A percentile compares a stretch with the other conserved stretches of the same genome.
These are phyloP conservation scores for Neria commutata DNA, from an alignment of 2,888 invertebrate species.

Conservation along the genomic window DNA sequence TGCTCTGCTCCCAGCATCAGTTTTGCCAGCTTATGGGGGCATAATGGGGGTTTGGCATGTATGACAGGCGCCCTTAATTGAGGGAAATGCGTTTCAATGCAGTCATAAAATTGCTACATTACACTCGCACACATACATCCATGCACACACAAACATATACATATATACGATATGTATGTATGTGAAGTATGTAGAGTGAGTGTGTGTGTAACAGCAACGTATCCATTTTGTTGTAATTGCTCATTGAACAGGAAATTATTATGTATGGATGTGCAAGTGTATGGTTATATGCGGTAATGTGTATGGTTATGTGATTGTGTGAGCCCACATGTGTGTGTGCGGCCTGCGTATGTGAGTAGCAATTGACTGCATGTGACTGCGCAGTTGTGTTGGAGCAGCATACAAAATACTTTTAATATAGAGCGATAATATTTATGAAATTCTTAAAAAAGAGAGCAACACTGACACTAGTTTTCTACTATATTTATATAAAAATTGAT, in stretches of 20 bases:
- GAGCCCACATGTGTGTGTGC: slow-evolving; percentile 28
- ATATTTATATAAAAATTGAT: no score
- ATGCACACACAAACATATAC: slow-evolving; percentile 17
- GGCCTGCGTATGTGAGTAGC: slow-evolving; percentile 13
- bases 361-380: slow-evolving; percentile 26
- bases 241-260: slow-evolving; percentile 53
- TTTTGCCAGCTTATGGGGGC: no score
- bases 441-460: no score
- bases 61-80: slow-evolving; percentile 4
- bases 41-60: no score
- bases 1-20: no score
- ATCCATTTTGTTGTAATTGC: slow-evolving; percentile 48
- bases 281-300: slow-evolving; percentile 16
- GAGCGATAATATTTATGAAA: no score
- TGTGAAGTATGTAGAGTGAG: background rate
- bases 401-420: no score
- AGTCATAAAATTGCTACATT: background rate
- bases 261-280: slow-evolving; percentile 22
- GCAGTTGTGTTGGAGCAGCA: slow-evolving; percentile 25
- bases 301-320: slow-evolving; percentile 18
- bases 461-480: no score
- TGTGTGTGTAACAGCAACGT: slow-evolving; percentile 30
- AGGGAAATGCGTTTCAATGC: slow-evolving; percentile 1
- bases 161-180: background rate
- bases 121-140: slow-evolving; percentile 35